phyloP scores from a whole-genome alignment of 2,113 vertebrate genomes.

The Lutjanus erythropterus region DNA sequence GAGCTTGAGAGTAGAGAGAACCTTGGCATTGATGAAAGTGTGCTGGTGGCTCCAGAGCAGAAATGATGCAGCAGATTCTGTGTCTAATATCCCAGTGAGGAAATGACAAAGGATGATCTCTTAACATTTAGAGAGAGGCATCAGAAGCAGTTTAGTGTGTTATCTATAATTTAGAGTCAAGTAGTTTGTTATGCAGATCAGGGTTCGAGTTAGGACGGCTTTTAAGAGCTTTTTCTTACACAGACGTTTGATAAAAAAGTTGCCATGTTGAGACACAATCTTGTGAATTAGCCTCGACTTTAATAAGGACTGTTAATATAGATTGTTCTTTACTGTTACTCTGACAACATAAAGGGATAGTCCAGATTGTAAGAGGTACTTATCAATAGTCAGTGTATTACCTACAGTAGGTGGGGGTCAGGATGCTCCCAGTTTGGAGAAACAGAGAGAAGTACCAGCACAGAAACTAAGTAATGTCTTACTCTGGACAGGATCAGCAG shows the following conservation, averaged over 20 bases:
- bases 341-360: neutral
- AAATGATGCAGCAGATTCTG: neutral
- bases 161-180: neutral
- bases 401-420: too few relatives aligned
- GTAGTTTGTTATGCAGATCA: neutral
- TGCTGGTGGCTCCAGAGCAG: neutral
- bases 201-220: too few relatives aligned
- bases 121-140: neutral
- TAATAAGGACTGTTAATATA: neutral
- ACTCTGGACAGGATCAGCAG: too few relatives aligned
- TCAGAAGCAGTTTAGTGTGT: too few relatives aligned
- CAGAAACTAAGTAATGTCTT: too few relatives aligned
- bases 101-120: neutral
- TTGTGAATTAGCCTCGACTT: neutral
- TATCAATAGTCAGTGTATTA: too few relatives aligned
- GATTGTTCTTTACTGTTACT: neutral
- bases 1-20: neutral
- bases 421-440: too few relatives aligned
- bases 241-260: neutral
- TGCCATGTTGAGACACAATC: neutral
- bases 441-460: too few relatives aligned
- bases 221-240: neutral
- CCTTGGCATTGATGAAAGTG: neutral
- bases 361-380: too few relatives aligned
- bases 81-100: neutral